Conservation (phyloP, 2,888 invertebrate genomes). For the Drosophila infuscata region DNA sequence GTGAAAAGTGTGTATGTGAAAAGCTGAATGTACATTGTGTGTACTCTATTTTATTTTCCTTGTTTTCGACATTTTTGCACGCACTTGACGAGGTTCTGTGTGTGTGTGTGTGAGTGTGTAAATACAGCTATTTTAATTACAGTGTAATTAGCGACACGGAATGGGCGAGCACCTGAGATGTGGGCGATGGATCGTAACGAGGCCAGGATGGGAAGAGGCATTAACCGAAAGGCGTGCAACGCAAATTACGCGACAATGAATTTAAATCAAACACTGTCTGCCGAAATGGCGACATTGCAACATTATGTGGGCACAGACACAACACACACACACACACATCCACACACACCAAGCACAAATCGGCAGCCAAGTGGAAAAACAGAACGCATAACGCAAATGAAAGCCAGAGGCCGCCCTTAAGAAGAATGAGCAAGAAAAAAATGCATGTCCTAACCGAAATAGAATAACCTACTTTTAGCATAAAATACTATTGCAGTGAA, state of each 20-base stretch:
- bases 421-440: neutral
- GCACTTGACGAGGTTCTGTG: constrained; percentile 49
- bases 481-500: neutral
- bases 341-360: constrained; percentile 12
- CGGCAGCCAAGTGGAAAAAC: constrained; percentile 46
- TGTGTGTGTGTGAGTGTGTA: constrained; percentile 51
- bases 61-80: constrained; percentile 69
- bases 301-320: constrained; percentile 70
- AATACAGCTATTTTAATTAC: constrained; percentile 82
- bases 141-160: constrained; percentile 80
- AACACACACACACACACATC: constrained; percentile 23
- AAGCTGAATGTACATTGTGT: constrained; percentile 35
- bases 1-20: constrained; percentile 33
- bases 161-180: constrained; percentile 53
- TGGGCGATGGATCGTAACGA: constrained; percentile 22
- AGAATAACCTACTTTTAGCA: constrained; percentile 6
- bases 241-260: constrained; percentile 77
- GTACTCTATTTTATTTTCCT: constrained; percentile 34
- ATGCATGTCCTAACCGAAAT: neutral
- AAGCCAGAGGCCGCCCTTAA: constrained; percentile 37
- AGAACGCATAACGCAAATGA: constrained; percentile 44
- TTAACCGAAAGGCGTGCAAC: constrained; percentile 56
- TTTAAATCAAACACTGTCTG: constrained; percentile 82
- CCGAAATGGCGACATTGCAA: constrained; percentile 68
- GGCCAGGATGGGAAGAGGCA: constrained; percentile 13